These are phyloP conservation scores for Epistrophe eligans DNA, from an alignment of 2,888 invertebrate genomes.

Conservation along the genomic window DNA sequence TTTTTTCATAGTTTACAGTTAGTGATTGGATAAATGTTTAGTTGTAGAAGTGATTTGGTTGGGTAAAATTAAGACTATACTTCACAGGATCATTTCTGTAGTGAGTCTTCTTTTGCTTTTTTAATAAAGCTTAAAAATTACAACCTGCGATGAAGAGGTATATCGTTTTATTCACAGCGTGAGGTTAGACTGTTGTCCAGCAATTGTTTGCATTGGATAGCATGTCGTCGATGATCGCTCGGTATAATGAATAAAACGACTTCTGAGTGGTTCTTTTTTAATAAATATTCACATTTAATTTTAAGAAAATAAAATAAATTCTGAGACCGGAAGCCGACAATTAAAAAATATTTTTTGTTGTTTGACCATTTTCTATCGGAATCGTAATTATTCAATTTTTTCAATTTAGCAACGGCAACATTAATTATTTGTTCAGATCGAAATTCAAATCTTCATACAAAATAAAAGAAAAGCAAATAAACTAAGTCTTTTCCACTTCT, in stretches of 20 bases:
- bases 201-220: slow-evolving; percentile 42
- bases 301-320: too few relatives aligned
- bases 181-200: slow-evolving; percentile 81
- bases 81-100: slow-evolving; percentile 89
- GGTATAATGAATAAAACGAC: slow-evolving; percentile 44
- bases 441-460: too few relatives aligned
- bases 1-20: slow-evolving; percentile 37
- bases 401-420: too few relatives aligned
- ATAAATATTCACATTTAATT: slow-evolving; percentile 6
- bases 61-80: slow-evolving; percentile 83
- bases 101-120: slow-evolving; percentile 86
- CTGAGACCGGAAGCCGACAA: too few relatives aligned
- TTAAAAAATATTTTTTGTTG: too few relatives aligned
- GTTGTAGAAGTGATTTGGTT: background rate
- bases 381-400: too few relatives aligned
- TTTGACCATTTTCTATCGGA: too few relatives aligned
- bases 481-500: too few relatives aligned
- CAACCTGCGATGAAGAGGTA: slow-evolving; percentile 86
- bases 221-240: slow-evolving; percentile 60
- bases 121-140: slow-evolving; percentile 84
- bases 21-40: background rate
- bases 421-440: too few relatives aligned
- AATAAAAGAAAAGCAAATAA: too few relatives aligned
- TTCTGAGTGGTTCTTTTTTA: slow-evolving; percentile 43
- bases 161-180: slow-evolving; percentile 85